These are phyloP conservation scores for Caenorhabditis wallacei DNA, from an alignment of 2,888 invertebrate species.

Conservation along the genomic window DNA sequence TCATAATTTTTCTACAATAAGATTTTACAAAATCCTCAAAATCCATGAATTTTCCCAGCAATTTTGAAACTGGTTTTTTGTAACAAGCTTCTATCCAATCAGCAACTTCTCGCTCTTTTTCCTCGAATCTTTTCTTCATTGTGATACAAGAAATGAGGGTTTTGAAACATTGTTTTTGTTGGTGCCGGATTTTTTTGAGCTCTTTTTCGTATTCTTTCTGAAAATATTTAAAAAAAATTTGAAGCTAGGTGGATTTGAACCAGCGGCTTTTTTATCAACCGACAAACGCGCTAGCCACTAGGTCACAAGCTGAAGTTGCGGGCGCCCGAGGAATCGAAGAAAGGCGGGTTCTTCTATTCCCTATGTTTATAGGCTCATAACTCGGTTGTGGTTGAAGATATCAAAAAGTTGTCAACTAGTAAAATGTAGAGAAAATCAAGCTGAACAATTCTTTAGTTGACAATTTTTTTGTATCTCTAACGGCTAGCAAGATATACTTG, in stretches of 20 bases:
- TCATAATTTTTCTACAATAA: neutral
- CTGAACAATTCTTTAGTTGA: too few species aligned
- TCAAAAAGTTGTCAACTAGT: too few species aligned
- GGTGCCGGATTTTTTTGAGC: neutral
- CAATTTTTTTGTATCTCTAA: too few species aligned
- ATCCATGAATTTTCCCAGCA: neutral
- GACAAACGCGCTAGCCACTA: too few species aligned
- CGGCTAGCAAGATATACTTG: too few species aligned
- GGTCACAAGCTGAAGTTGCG: too few species aligned
- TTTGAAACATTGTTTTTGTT: neutral
- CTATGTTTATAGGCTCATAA: too few species aligned
- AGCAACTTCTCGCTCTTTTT: conserved; percentile 6
- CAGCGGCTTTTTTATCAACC: neutral
- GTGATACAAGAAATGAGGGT: neutral
- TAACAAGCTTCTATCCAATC: conserved; percentile 21
- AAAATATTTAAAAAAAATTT: neutral
- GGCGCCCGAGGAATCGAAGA: too few species aligned
- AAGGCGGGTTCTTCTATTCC: too few species aligned
- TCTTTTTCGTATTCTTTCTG: conserved; percentile 3
- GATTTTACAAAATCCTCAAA: neutral
- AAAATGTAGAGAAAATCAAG: too few species aligned
- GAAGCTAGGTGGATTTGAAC: neutral
- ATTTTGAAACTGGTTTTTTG: neutral
- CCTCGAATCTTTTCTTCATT: conserved; percentile 9
- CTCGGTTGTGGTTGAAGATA: too few species aligned